Conservation (phyloP, 2,797 vertebrate genomes). For the Geotrypetes seraphini region DNA sequence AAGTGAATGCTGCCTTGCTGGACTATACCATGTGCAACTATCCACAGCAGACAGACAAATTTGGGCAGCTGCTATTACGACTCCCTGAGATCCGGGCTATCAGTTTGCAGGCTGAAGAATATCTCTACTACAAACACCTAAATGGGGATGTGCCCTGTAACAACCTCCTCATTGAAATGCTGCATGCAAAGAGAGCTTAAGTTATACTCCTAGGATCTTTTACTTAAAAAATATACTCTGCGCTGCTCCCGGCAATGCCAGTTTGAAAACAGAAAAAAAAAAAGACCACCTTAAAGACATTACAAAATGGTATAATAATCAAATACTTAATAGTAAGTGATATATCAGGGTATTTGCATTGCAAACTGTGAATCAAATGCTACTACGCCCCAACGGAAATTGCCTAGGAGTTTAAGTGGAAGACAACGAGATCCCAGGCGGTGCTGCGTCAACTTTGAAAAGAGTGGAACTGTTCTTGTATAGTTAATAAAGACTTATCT, state of each 20-base stretch:
- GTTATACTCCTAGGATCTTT: slow-evolving; percentile 22
- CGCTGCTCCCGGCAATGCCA: slow-evolving; percentile 44
- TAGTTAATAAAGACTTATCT: slow-evolving; percentile 38
- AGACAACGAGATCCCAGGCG: slow-evolving; percentile 21
- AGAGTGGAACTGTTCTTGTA: slow-evolving; percentile 20
- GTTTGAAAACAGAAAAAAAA: too few relatives aligned
- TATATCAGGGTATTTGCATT: slow-evolving; percentile 68
- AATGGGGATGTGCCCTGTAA: slow-evolving; percentile 97
- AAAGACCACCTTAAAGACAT: slow-evolving; percentile 44
- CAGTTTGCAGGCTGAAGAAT: slow-evolving; percentile 96
- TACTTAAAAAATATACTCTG: slow-evolving; percentile 38
- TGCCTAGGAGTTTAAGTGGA: slow-evolving; percentile 20
- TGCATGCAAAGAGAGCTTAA: slow-evolving; percentile 93
- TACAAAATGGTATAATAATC: slow-evolving; percentile 53
- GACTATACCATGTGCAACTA: slow-evolving; percentile 96
- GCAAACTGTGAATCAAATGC: slow-evolving; percentile 63
- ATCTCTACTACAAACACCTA: slow-evolving; percentile 97
- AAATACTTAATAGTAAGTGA: slow-evolving; percentile 59
- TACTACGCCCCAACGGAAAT: slow-evolving; percentile 46
- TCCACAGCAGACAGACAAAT: slow-evolving; percentile 94
- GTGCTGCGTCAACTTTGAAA: slow-evolving; percentile 9
- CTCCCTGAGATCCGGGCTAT: slow-evolving; percentile 93
- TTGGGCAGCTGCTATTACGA: slow-evolving; percentile 87
- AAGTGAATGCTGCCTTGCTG: slow-evolving; percentile 88
- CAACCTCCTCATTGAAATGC: slow-evolving; percentile 98